These are phyloP conservation scores for Cettia cetti DNA, from an alignment of 2,113 vertebrate genomes.

Conservation along the genomic window DNA sequence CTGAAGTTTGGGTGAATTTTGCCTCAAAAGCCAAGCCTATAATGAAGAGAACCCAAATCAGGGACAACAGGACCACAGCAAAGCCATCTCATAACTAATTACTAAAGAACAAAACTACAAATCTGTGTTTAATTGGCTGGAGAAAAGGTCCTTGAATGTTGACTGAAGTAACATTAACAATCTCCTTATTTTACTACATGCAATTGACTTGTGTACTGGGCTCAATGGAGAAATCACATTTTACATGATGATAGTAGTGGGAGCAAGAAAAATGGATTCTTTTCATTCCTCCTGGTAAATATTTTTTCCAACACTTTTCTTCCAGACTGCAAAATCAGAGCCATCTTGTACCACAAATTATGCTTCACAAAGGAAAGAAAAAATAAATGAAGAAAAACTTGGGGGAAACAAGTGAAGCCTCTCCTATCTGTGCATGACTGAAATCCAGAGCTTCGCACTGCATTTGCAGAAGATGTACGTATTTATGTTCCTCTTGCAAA, in stretches of 20 bases:
- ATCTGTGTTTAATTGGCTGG: neutral
- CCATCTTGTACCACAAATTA: neutral
- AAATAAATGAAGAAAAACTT: neutral
- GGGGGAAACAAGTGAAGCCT: neutral
- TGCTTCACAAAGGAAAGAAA: neutral
- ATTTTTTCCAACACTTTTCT: neutral
- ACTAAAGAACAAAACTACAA: neutral
- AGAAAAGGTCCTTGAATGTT: neutral
- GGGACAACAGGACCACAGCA: neutral
- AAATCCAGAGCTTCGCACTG: neutral
- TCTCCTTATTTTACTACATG: neutral
- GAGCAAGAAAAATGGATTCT: neutral
- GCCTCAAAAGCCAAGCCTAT: neutral
- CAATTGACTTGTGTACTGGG: neutral
- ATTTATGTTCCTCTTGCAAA: neutral
- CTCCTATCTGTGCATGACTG: neutral
- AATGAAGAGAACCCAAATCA: neutral
- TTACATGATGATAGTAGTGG: neutral
- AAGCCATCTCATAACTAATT: neutral
- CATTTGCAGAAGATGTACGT: neutral
- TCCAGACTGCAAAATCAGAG: neutral
- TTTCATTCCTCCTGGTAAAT: neutral
- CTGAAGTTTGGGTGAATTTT: neutral
- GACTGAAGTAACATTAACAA: neutral
- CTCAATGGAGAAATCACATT: neutral